Base-by-base conservation (phyloP, 1,140 invertebrate species). In the Trinorchestia longiramus region DNA sequence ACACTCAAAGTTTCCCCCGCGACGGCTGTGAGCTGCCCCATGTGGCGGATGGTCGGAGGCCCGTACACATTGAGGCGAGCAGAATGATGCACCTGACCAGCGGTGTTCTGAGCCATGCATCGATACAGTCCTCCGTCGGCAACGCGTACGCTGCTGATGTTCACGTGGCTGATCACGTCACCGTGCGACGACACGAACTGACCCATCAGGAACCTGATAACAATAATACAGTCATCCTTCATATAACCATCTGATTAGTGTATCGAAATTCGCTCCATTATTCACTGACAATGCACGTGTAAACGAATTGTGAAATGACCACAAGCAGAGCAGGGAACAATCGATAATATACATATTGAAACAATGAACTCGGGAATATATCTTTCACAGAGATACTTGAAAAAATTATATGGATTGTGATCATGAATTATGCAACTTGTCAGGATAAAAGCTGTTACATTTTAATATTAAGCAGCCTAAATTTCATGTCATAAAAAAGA, bases 91-190 rank as follows among this genome's bases (percentile, higher is more conserved):
- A 43, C 88, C 97, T 98, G 98, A 87, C 98, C 98, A 87, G 98
- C 98, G 88, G 98, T 97, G 97, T 99, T 99, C 97, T 98, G 98
- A 0, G 98, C 98, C 0, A 97, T 98, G 97, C 99, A 99, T 62
- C 98, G 98, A 97, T 99, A 99, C 97, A 98, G 98, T 4, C 99
- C 99, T 43, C 98, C 98, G 97, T 99, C 98, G 97, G 98, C 98
- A 3, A 99, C 98, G 97, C 98, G 98, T 88, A 99, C 98, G 96
- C 98, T 98, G 96, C 98, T 98, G 96, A 99, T 99, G 97, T 99
- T 99, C 96, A 99, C 98, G 97, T 98, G 98, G 97, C 98, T 98
- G 97, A 99, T 98, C 96, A 99, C 98, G 97, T 99, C 98, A 94
- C 98, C 98, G 97, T 98, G 98, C 36, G 98, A 98, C 19, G 98